These are phyloP conservation scores for Apteryx owenii DNA, from an alignment of 2,113 vertebrate species.

Conservation along the genomic window DNA sequence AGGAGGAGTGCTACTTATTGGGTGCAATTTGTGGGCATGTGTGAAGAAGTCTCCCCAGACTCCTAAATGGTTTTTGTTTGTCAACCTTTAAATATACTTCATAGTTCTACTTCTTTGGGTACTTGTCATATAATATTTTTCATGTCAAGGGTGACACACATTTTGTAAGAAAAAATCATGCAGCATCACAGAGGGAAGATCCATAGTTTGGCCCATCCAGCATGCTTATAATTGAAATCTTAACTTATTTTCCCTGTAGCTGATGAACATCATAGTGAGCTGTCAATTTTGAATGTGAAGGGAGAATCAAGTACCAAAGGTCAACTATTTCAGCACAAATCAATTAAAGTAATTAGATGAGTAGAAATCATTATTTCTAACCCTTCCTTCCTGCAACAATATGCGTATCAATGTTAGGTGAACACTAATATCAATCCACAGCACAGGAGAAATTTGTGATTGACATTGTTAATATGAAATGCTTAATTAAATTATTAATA, in stretches of 20 bases:
- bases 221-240: conserved; percentile 47
- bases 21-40: neutral
- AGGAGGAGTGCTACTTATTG: neutral
- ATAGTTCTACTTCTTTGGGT: neutral
- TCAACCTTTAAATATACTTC: neutral
- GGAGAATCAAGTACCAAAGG: conserved; percentile 20
- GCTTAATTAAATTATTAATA: neutral
- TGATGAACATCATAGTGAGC: conserved; percentile 22
- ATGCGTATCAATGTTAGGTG: neutral
- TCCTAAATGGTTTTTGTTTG: neutral
- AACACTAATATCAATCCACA: neutral
- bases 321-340: conserved; percentile 40
- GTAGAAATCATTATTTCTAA: conserved; percentile 21
- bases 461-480: neutral
- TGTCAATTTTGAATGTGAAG: conserved; percentile 36
- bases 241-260: neutral
- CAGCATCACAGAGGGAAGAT: neutral
- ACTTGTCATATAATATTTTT: neutral
- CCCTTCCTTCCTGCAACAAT: neutral
- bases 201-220: neutral
- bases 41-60: neutral
- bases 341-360: conserved; percentile 41
- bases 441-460: neutral
- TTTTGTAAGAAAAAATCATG: neutral
- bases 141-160: neutral